A percentile compares a stretch with the other conserved stretches of the same genome.
phyloP scores from a whole-genome alignment of 2,888 invertebrate species.

The Muschampia plurimacula region DNA sequence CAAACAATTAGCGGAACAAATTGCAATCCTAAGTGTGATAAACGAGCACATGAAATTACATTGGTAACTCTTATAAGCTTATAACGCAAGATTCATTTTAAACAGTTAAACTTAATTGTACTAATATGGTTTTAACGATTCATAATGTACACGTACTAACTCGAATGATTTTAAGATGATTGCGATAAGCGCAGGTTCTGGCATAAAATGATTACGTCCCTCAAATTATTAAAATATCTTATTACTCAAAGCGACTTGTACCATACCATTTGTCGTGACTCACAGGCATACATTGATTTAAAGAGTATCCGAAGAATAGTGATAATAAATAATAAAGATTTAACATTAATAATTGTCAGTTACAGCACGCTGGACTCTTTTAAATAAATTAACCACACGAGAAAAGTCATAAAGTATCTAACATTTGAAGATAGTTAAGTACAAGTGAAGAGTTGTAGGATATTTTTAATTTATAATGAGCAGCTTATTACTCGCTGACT shows the following conservation, averaged over 20 bases:
- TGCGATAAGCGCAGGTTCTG: slow-evolving; percentile 22
- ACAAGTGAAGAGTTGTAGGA: slow-evolving; percentile 3
- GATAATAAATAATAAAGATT: slow-evolving; percentile 31
- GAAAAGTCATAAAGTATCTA: neutral
- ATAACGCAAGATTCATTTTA: slow-evolving; percentile 23
- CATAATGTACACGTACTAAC: slow-evolving; percentile 22
- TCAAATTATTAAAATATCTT: slow-evolving; percentile 31
- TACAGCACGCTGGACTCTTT: neutral
- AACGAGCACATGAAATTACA: slow-evolving; percentile 14
- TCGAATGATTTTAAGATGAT: slow-evolving; percentile 29
- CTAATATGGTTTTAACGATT: slow-evolving; percentile 37
- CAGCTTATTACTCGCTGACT: slow-evolving; percentile 1
- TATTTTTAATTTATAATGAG: slow-evolving; percentile 2
- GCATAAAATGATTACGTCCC: slow-evolving; percentile 29
- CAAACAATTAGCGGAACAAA: slow-evolving; percentile 30
- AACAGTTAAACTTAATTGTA: slow-evolving; percentile 29
- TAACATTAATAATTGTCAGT: slow-evolving; percentile 10
- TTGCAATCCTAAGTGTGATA: slow-evolving; percentile 25
- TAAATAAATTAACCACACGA: slow-evolving; percentile 20
- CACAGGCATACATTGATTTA: slow-evolving; percentile 29
- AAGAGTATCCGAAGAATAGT: slow-evolving; percentile 22
- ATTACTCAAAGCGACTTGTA: slow-evolving; percentile 30
- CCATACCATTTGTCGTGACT: slow-evolving; percentile 25
- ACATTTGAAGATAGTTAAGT: slow-evolving; percentile 3
- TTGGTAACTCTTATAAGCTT: neutral